A percentile compares a stretch with the other conserved stretches of the same genome.
Evolutionary conservation across 53 echinoderm and acorn worm species (phyloP).

Genomic region (Luidia sarsii): DNA sequence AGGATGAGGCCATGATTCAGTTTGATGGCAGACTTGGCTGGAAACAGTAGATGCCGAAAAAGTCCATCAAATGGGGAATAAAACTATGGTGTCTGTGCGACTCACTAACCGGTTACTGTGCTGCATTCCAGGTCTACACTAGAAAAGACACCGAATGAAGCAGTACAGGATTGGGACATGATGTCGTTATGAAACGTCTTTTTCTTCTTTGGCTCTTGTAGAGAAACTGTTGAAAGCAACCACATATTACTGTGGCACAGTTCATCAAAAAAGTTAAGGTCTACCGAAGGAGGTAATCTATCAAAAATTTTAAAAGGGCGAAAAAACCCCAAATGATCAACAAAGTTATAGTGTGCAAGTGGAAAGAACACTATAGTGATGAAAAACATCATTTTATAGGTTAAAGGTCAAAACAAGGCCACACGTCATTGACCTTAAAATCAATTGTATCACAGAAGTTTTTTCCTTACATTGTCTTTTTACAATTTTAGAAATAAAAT

Average conservation of each 20-base stretch:
- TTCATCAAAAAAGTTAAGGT: constrained; percentile 6
- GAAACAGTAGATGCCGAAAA: constrained; percentile 39
- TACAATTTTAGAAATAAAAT: too few relatives aligned
- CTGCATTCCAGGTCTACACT: constrained; percentile 14
- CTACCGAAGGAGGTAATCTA: neutral
- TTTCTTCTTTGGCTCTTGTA: constrained; percentile 8
- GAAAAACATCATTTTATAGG: too few relatives aligned
- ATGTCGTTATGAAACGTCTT: constrained; percentile 7
- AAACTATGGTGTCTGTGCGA: constrained; percentile 44
- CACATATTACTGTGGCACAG: constrained; percentile 19
- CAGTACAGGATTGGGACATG: neutral
- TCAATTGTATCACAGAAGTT: too few relatives aligned
- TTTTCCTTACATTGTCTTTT: too few relatives aligned
- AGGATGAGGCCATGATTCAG: constrained; percentile 46
- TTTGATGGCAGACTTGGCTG: constrained; percentile 29
- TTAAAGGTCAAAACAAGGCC: too few relatives aligned
- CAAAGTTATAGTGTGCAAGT: too few relatives aligned
- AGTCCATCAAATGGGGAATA: constrained; percentile 50
- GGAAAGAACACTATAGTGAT: too few relatives aligned
- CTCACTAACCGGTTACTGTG: constrained; percentile 30
- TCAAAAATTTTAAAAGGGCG: neutral
- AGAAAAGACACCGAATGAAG: constrained; percentile 3
- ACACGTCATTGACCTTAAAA: too few relatives aligned
- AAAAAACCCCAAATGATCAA: too few relatives aligned
- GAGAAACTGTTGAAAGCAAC: neutral